Percentiles rank a stretch among this genome's conserved stretches.
These are phyloP conservation scores for Anoplophora glabripennis DNA, from an alignment of 1,140 invertebrate genomes.

Conservation along the genomic window DNA sequence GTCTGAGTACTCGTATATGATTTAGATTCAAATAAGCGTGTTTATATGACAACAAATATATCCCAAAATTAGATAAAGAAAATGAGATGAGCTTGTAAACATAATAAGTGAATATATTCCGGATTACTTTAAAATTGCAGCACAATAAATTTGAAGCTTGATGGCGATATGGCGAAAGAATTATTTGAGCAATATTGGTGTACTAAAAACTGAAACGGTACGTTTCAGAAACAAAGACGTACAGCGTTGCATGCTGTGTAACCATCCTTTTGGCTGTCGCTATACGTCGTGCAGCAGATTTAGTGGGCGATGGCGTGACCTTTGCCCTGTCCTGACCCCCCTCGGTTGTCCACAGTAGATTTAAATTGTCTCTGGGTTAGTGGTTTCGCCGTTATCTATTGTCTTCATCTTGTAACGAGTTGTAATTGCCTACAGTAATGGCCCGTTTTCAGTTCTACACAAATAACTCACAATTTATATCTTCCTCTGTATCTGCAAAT, in stretches of 20 bases:
- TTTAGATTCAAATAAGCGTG: too few relatives aligned
- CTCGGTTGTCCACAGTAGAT: conserved; percentile 41
- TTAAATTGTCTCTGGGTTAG: conserved; percentile 45
- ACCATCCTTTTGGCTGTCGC: conserved; percentile 43
- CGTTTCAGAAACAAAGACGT: conserved; percentile 4
- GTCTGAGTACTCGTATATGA: too few relatives aligned
- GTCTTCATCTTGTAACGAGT: conserved; percentile 36
- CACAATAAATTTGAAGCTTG: too few relatives aligned
- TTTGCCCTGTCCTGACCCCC: conserved; percentile 37
- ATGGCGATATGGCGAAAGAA: too few relatives aligned
- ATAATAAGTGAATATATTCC: too few relatives aligned
- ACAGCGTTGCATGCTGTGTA: conserved; percentile 37
- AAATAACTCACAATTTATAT: conserved; percentile 21
- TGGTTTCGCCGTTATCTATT: conserved; percentile 40
- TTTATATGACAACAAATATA: too few relatives aligned
- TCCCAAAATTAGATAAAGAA: too few relatives aligned
- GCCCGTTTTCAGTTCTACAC: conserved; percentile 21
- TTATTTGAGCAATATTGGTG: too few relatives aligned
- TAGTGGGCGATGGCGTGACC: conserved; percentile 44
- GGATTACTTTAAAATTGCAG: too few relatives aligned
- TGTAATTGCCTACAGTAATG: conserved; percentile 37
- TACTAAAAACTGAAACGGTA: too few relatives aligned
- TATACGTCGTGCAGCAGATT: conserved; percentile 40
- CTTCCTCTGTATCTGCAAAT: conserved; percentile 10
- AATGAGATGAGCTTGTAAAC: too few relatives aligned